Base-by-base conservation (phyloP, 35 echinoderm and acorn worm genomes). In the Lytechinus variegatus region DNA sequence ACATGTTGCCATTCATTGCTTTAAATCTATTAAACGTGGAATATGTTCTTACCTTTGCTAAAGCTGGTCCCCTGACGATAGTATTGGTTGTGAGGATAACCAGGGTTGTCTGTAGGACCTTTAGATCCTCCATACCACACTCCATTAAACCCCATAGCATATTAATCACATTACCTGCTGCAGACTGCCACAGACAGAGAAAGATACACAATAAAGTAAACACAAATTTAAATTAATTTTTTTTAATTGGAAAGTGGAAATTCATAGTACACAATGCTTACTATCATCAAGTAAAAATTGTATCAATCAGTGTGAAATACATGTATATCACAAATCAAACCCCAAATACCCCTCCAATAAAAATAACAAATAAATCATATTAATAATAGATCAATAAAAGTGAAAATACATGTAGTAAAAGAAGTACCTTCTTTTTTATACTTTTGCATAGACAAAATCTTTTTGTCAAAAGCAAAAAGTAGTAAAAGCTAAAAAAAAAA, bases 71-170 rank as follows among this genome's bases (percentile, higher is more conserved):
- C 55, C 97, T 96, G 91, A 99, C 98, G 52, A 99, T 95, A 27
- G 97, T 98, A 92, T 97, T 99, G 33, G 98, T 98, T 6, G 98
- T 99, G 9, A 99, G 95, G 12, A 99, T 95, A 14, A 99, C 98
- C 28, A 99, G 72, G 4, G 97, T 95, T 92, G 98, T 99, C 88
- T 99, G 98, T 54, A 99, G 72, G 53, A 99, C 98, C 87, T 99
- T 99, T 4, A 99, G 94, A 53, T 99, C 98, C 54, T 99, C 98
- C 54, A 97, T 95, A 1, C 96, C 96, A 79, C 91, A 54, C 86
- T 99, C 98, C 98, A 99, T 99, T 27, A 99, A 94, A 92, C 97
- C 97, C 98, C 98, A 99, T 52, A 99, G 61, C 98, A 99, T 99
- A 95, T 98, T 99, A 54, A 99, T 96, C 6, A 99, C 98, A 96